A percentile compares a stretch with the other conserved stretches of the same genome.
Evolutionary conservation across 2,888 invertebrate species (phyloP).

Genomic region (Eudemis profundana): DNA sequence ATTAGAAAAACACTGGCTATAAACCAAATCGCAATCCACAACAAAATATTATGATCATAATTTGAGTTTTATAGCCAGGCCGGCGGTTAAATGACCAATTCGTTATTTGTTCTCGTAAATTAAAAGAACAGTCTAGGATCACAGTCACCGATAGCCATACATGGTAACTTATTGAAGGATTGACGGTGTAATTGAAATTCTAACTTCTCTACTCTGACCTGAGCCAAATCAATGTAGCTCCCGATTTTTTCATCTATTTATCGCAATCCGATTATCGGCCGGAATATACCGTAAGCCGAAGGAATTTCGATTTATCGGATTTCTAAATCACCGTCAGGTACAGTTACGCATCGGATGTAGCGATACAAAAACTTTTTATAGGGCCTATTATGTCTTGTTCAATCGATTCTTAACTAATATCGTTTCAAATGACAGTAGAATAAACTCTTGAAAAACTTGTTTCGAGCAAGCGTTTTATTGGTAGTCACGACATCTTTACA

Average conservation of each 20-base stretch:
- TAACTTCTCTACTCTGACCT: conserved; percentile 71
- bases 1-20: too few relatives aligned
- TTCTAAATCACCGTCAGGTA: conserved; percentile 59
- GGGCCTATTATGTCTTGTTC: conserved; percentile 40
- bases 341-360: conserved; percentile 55
- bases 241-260: conserved; percentile 70
- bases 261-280: conserved; percentile 76
- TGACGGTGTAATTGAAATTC: conserved; percentile 19
- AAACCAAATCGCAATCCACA: conserved; percentile 1
- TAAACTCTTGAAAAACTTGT: conserved; percentile 39
- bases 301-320: conserved; percentile 71
- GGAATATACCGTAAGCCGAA: conserved; percentile 76
- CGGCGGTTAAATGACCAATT: not conserved
- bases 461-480: conserved; percentile 47
- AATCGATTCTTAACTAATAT: conserved; percentile 37
- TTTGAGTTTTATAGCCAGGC: not conserved
- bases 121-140: too few relatives aligned
- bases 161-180: not conserved
- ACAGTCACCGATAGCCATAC: too few relatives aligned
- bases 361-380: conserved; percentile 49
- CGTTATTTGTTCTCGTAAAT: too few relatives aligned
- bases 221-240: conserved; percentile 62
- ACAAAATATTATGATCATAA: conserved; percentile 2
- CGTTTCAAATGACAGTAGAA: conserved; percentile 40
- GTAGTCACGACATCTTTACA: conserved; percentile 46